Base-by-base conservation (phyloP, 2,888 invertebrate species). In the Amphimallon solstitiale region DNA sequence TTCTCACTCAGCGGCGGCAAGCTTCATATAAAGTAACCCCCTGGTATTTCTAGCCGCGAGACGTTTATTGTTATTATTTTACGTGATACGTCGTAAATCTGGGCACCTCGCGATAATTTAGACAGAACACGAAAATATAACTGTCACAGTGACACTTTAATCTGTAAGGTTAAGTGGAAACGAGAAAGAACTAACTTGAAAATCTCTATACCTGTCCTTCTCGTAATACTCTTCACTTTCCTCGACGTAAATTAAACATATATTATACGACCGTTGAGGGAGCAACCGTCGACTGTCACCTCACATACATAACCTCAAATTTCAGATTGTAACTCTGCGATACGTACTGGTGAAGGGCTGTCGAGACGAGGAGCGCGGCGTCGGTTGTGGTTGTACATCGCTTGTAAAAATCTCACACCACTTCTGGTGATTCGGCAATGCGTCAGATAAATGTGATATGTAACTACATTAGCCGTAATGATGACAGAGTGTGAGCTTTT, bases 401-500 rank as follows among this genome's bases (percentile, higher is more conserved):
- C n/a, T n/a, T n/a, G 21, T 54, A 38, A 59, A 59, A 59, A 29
- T 23, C 19, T 43, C 51, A 7, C 51, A n/a, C 35, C 51, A 9
- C 15, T 10, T 35, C 35, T 48, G 56, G 56, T 59, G 43, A 38
- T 43, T 59, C 23, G 38, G 29, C 56, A 29, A 29, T 29, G 14
- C 43, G 56, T 59, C 40, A 43, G 56, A 43, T 59, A 29, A 29
- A 29, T 29, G 29, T 29, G 43, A 43, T 59, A 59, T 43, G 43
- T 43, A 59, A 59, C 56, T 56, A 59, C 56, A 43, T 59, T 59
- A 59, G 43, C 43, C 43, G 43, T 59, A 59, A 59, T 59, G 56
- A 59, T 59, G 56, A 59, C 56, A 43, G 43, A 59, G 23, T 23
- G 43, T 17, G 43, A 17, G 23, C 15, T 43, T 15, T 14, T 29